Percentiles rank a stretch among this genome's conserved stretches.
Evolutionary conservation across 2,113 vertebrate species (phyloP).

Genomic region (Melanocharis versteri): DNA sequence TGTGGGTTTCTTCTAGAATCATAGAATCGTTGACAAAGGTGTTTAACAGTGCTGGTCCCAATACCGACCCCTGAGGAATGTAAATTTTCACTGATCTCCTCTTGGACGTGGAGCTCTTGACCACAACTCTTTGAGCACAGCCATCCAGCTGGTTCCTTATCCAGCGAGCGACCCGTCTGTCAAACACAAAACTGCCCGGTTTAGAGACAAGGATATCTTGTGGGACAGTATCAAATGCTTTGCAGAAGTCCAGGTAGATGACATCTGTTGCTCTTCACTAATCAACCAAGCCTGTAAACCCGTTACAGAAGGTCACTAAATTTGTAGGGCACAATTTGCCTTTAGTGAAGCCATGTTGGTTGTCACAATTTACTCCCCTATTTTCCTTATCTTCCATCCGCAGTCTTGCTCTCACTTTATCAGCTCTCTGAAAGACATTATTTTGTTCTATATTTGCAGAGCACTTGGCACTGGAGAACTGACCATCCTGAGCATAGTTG

Average conservation of each 20-base stretch:
- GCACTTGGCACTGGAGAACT: not conserved
- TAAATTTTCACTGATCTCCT: not conserved
- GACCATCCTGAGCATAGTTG: not conserved
- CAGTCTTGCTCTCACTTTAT: not conserved
- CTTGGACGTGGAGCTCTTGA: not conserved
- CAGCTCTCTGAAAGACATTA: not conserved
- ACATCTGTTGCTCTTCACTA: not conserved
- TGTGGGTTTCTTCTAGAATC: not conserved
- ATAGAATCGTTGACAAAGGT: not conserved
- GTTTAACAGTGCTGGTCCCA: not conserved
- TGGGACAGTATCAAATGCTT: not conserved
- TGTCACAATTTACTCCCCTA: not conserved
- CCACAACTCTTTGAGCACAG: not conserved
- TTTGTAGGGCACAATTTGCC: not conserved
- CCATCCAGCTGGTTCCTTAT: not conserved
- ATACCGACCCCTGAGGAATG: accelerated
- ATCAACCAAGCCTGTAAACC: not conserved
- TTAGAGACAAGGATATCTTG: not conserved
- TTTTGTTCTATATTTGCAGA: not conserved
- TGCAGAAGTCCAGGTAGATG: not conserved
- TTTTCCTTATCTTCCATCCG: not conserved
- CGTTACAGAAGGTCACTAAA: not conserved
- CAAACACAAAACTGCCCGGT: not conserved
- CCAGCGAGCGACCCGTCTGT: not conserved
- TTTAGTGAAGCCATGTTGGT: not conserved